phyloP scores from a whole-genome alignment of 2,888 invertebrate species.

The Calephelis perditalis region DNA sequence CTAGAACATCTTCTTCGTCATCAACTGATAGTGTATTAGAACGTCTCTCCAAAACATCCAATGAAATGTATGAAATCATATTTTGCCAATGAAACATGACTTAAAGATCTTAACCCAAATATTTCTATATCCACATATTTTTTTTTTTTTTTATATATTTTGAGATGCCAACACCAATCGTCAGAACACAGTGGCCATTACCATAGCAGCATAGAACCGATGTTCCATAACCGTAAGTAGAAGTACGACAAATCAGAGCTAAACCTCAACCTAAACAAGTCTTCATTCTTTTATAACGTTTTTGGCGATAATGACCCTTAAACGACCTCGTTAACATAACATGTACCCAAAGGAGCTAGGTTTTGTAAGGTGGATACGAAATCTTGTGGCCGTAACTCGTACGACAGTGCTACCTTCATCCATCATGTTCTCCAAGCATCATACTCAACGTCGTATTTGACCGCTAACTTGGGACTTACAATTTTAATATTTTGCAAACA shows the following conservation, averaged over 20 bases:
- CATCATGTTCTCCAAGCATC: constrained; percentile 72
- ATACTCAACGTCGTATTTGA: constrained; percentile 66
- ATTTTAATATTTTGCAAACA: background rate
- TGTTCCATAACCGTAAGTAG: background rate
- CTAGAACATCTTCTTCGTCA: too few relatives aligned
- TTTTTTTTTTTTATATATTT: too few relatives aligned
- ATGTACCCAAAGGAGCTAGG: constrained; percentile 5
- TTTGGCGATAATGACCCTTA: background rate
- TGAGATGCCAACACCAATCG: too few relatives aligned
- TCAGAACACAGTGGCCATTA: too few relatives aligned
- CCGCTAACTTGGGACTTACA: constrained; percentile 51
- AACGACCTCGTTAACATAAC: background rate
- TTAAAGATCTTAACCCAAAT: too few relatives aligned
- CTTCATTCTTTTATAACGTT: background rate
- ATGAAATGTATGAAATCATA: too few relatives aligned
- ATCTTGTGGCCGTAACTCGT: constrained; percentile 56
- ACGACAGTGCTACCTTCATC: constrained; percentile 66
- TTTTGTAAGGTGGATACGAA: constrained; percentile 39
- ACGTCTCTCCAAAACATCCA: too few relatives aligned
- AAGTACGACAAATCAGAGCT: background rate
- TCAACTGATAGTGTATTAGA: too few relatives aligned
- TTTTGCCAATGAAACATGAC: too few relatives aligned
- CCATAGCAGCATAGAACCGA: too few relatives aligned
- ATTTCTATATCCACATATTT: too few relatives aligned
- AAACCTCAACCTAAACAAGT: background rate